Evolutionary conservation across 2,888 invertebrate species (phyloP), one percentile per base, ranked within the genome.

Genomic region (Polydrusus pterygomalis): DNA sequence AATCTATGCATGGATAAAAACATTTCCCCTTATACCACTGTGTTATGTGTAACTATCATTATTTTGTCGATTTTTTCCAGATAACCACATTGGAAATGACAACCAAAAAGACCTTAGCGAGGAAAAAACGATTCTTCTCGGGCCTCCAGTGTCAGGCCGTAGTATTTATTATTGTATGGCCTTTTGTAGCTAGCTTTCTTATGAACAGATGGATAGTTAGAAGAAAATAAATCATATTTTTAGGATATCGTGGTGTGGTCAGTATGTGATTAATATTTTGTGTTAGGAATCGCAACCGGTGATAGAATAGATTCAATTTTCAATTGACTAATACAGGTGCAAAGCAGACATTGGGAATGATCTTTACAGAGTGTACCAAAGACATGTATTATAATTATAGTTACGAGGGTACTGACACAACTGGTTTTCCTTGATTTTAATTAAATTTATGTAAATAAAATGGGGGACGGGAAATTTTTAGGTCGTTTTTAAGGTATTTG

Each of bases 151-250:
- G 89, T 25, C 88, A 89, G 3, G 88, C 93, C 0, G 86, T 93
- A 65, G 83, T 89, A 63, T 88, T 93, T 77, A 85, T 94, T 79
- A 82, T 92, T 25, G 78, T 91, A 72, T 94, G 94, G 94, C 94
- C 94, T 6, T 89, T 94, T 83, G 78, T 93, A 60, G 91, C 90
- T 5, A 89, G 81, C 79, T 84, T 86, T 78, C 80, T 88, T 58
- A 82, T 86, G 80, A 85, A 85, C 78, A 81, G 84, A 77, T 85
- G 83, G 80, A 65, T 84, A 64, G 70, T 79, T 30, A 83, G 80
- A 73, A 77, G 80, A 69, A 34, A 65, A 43, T 11, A 17, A 34
- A 10, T 17, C 45, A 10, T 40, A 49, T 11, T 20, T 10, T 34
- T 34, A 34, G 10, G 63, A 51, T 45, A 38, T 70, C 40, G 18